Evolutionary conservation across 2,888 invertebrate species (phyloP), one percentile per base, ranked within the genome.

Genomic region (Drosophila gaucha): DNA sequence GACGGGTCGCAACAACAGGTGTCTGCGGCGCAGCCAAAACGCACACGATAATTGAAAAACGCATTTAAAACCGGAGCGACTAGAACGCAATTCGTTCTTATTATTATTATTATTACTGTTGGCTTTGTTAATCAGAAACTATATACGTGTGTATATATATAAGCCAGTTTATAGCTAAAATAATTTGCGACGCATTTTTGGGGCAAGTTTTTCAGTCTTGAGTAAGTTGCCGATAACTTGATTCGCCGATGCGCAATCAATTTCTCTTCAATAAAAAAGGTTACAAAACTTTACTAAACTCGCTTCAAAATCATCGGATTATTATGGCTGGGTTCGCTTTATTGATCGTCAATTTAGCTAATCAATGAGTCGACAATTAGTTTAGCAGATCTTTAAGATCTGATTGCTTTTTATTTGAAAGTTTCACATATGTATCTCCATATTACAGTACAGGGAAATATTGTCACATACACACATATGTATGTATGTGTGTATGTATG

Each of bases 161-260:
- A 10, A 10, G 2, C 10, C 10, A 36, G 36, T 20, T 20, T n/a
- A 30, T 56, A 18, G n/a, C 33, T 14, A 64, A 65, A 12, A 41
- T 39, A 65, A 58, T 69, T 58, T 72, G 75, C 75, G 78, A 63
- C 84, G 78, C 69, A 78, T 78, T 83, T 78, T 69, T 64, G 44
- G 18, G n/a, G 44, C 66, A 9, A 38, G 51, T 66, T 62, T 56
- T 57, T 43, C 43, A 70, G 74, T 74, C 85, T 78, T 74, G 67
- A 76, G 55, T 63, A 63, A 31, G 50, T 41, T 51, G 54, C 73
- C 70, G 74, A 80, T 78, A 80, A 80, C 73, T 78, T 44, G 72
- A 60, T 68, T 36, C 22, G 30, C 64, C 58, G 71, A 79, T 79
- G 77, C 71, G 80, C 59, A 65, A 71, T 79, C 71, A 67, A 70